Base-by-base conservation (phyloP, 92 coral and sea anemone genomes). In the Blastomussa wellsi region DNA sequence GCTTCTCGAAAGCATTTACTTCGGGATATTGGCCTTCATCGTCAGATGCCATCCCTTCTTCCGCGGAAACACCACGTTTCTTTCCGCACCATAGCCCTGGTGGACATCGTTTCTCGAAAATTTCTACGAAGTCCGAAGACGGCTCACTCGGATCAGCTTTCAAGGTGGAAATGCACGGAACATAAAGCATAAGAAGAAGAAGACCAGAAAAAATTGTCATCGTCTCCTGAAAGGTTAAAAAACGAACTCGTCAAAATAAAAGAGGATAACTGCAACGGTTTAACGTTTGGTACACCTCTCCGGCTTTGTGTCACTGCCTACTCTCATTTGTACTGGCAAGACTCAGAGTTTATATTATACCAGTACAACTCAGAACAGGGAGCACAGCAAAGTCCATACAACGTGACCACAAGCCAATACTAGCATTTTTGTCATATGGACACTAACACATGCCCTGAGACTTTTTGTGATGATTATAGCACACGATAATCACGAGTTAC, bases 71-170 rank as follows among this genome's bases (percentile, higher is more conserved):
- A 6, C 49, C 36, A 9, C 86, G 81, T 55, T 75, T 87, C 49
- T 39, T 35, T 41, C 83, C 76, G n/a, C 96, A 93, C 95, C 95
- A 92, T 7, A 92, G 87, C 15, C 95, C 95, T 72, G 92, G 92
- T 28, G 92, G 89, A 49, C 92, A 89, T 36, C 86, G 86, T 59
- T 82, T 82, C 79, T 78, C 87, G 74, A 72, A 52, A 35, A 60
- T 39, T 81, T 66, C 57, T 51, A 31, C 57, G 47, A 82, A 39
- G 66, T 32, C 49, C 26, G 81, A 65, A 31, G 76, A 67, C 22
- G 76, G 37, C 31, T 52, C 78, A 53, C 37, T 28, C 14, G 8
- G 24, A 37, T 71, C 31, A 53, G 19, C 53, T 13, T 38, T 52
- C 78, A 53, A 37, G 36, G 73, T 83, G 70, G 72, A 73, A 74